Base-by-base conservation (phyloP, 2,113 vertebrate genomes). In the Orthonyx spaldingii region DNA sequence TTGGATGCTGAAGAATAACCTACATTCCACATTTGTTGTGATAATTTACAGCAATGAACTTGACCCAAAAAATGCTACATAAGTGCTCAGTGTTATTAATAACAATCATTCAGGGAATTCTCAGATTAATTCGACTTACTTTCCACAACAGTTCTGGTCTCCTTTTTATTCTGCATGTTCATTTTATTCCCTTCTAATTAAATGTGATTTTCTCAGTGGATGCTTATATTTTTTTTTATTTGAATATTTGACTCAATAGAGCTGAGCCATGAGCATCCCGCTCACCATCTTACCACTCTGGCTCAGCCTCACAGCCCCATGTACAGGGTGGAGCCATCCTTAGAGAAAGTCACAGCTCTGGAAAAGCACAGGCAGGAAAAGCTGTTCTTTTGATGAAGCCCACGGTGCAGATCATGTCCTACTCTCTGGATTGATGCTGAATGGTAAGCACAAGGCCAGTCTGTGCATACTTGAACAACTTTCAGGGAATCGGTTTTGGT, bases 151-250 rank as follows among this genome's bases (percentile, higher is more conserved):
- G 41, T 60, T 79, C 82, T 5, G 8, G 26, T 90, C 71, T 92
- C 44, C 44, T 78, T 72, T 91, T 85, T 74, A 74, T 91, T 87
- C 77, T 80, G 37, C 37, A 24, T 21, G 37, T 87, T 82, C 74
- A 89, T 93, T 95, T 95, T 81, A 84, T 84, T 95, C 66, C 32
- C 53, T 76, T 66, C 80, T 96, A 95, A 96, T 96, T 95, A 96
- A 96, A 85, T 87, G 79, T 42, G 44, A 87, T 92, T 93, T 95
- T 84, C 89, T 87, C 94, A 85, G 90, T 1, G 52, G 77, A 92
- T 79, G 47, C 30, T 42, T 57, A 53, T 41, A 11, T 70, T 39
- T 74, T 83, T 83, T 82, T 86, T 64, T 28, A 41, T 56, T 86
- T 1, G 5, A 79, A 71, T 79, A 42, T 74, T 96, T 96, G 91